These are phyloP conservation scores for Isichthys henryi DNA, from an alignment of 2,113 vertebrate genomes.

Conservation along the genomic window DNA sequence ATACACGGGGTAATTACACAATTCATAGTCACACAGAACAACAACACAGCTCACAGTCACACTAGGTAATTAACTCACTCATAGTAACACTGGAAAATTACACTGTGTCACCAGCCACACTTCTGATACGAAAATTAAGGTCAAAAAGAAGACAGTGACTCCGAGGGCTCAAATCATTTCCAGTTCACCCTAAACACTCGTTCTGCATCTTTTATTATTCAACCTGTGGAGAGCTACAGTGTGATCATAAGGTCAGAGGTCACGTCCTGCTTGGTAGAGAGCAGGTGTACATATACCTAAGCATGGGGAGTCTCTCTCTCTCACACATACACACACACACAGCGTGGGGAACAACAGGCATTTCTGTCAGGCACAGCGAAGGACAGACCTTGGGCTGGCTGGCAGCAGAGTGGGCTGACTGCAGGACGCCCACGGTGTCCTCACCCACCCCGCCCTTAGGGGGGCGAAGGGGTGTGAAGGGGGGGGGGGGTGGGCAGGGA, in stretches of 20 bases:
- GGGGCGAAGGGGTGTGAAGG: slow-evolving; percentile 20
- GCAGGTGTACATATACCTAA: neutral
- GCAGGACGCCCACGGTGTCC: slow-evolving; percentile 61
- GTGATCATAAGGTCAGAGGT: neutral
- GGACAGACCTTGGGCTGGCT: slow-evolving; percentile 61
- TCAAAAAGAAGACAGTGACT: neutral
- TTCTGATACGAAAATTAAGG: neutral
- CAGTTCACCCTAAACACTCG: neutral
- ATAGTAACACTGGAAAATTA: neutral
- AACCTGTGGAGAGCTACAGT: neutral
- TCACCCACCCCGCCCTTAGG: slow-evolving; percentile 55
- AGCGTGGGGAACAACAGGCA: neutral
- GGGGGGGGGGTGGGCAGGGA: neutral
- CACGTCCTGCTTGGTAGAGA: neutral
- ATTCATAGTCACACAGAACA: neutral
- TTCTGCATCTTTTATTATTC: neutral
- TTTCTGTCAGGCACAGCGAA: slow-evolving; percentile 19
- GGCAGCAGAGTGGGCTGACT: slow-evolving; percentile 56
- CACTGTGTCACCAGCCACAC: neutral
- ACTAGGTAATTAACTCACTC: neutral
- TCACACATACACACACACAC: neutral
- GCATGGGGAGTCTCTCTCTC: neutral
- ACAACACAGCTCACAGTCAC: neutral
- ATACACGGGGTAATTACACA: neutral
- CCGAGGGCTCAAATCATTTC: neutral